phyloP scores from a whole-genome alignment of 2,888 invertebrate species.

The Gerris lacustris region DNA sequence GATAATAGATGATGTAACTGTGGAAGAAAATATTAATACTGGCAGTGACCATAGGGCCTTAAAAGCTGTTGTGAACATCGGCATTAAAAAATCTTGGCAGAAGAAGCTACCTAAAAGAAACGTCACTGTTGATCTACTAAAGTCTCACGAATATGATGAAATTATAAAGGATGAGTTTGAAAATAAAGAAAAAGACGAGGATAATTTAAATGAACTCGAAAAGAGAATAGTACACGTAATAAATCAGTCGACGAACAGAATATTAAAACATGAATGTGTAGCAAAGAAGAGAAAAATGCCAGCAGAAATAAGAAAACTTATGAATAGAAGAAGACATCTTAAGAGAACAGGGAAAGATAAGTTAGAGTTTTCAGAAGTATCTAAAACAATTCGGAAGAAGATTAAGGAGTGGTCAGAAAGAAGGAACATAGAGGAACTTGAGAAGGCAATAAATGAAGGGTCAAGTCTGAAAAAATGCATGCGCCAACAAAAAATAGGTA shows the following conservation, averaged over 20 bases:
- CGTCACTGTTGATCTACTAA: no score
- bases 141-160: background rate
- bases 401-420: background rate
- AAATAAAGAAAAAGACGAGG: background rate
- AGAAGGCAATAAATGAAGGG: background rate
- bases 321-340: background rate
- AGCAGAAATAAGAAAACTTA: conserved; percentile 5
- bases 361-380: background rate
- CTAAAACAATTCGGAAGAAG: conserved; percentile 3
- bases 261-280: background rate
- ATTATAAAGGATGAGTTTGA: background rate
- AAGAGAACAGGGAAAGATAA: conserved; percentile 2
- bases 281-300: conserved; percentile 8
- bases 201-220: background rate
- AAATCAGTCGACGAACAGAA: background rate
- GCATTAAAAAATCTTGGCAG: no score
- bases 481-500: background rate
- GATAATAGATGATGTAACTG: background rate
- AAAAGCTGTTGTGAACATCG: background rate
- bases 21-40: conserved; percentile 4
- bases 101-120: no score
- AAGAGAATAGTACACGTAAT: background rate
- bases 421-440: background rate
- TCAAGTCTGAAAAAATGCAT: background rate
- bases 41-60: background rate